Evolutionary conservation across 1,140 invertebrate species (phyloP).

Genomic region (Cryptotermes secundus): DNA sequence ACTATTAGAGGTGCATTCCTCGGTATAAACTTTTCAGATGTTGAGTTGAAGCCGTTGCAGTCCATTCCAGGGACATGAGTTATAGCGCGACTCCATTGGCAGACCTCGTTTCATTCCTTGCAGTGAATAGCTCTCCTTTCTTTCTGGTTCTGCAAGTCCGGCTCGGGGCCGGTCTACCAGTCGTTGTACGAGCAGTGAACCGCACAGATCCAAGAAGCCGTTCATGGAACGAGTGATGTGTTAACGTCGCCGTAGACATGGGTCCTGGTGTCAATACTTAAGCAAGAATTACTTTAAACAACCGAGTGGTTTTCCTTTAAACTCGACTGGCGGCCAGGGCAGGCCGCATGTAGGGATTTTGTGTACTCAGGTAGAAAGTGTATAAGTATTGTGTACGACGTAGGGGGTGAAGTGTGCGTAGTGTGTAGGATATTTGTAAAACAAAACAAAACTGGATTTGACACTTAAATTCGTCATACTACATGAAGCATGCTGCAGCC

Average conservation of each 20-base stretch:
- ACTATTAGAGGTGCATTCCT: neutral
- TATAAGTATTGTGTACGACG: no score
- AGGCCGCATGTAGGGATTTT: no score
- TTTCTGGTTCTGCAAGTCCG: slow-evolving; percentile 13
- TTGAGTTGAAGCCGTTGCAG: no score
- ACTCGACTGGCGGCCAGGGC: neutral
- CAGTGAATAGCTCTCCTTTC: neutral
- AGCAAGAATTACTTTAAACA: no score
- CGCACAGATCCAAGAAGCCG: neutral
- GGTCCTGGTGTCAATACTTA: neutral
- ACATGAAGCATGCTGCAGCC: slow-evolving; percentile 10
- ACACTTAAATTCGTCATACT: neutral
- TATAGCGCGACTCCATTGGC: neutral
- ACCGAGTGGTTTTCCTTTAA: no score
- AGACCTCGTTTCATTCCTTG: neutral
- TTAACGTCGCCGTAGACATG: neutral
- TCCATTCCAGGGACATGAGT: neutral
- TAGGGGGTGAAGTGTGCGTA: no score
- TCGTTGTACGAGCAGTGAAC: neutral
- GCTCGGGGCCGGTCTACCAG: neutral
- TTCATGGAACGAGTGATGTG: neutral
- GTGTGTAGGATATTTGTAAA: no score
- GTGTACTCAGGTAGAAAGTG: no score
- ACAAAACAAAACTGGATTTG: no score
- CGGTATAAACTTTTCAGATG: neutral